Percentiles rank a stretch among this genome's conserved stretches.
These are phyloP conservation scores for Lytechinus pictus DNA, from an alignment of 35 echinoderm and acorn worm species.

Conservation along the genomic window DNA sequence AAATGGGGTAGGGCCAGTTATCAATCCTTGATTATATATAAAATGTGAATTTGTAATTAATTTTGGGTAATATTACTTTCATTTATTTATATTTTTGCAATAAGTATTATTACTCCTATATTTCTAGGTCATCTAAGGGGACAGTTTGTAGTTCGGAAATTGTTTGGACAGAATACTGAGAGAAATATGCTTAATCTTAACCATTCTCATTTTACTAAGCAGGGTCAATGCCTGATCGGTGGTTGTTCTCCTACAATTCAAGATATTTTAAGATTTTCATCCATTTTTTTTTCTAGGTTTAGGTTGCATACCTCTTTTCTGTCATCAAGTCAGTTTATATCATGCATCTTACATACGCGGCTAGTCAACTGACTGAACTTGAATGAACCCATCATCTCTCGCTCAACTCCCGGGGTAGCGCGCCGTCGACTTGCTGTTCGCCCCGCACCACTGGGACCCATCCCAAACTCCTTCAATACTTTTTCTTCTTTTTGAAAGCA, in stretches of 20 bases:
- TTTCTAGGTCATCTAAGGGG: not conserved
- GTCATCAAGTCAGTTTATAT: not conserved
- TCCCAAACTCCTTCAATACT: not conserved
- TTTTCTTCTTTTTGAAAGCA: slow-evolving; percentile 1
- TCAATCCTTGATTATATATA: no score
- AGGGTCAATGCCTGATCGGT: slow-evolving; percentile 45
- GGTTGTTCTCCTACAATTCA: not conserved
- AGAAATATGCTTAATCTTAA: not conserved
- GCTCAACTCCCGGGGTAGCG: slow-evolving; percentile 40
- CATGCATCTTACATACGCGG: not conserved
- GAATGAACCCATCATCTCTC: slow-evolving; percentile 32
- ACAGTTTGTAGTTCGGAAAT: not conserved
- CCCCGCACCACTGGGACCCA: slow-evolving; percentile 33
- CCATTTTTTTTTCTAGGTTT: slow-evolving; percentile 7
- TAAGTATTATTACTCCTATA: not conserved
- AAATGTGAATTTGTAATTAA: not conserved
- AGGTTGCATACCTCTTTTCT: slow-evolving; percentile 33
- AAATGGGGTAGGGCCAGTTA: no score
- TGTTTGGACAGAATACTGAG: not conserved
- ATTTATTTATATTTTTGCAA: not conserved
- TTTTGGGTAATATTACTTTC: not conserved
- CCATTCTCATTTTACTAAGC: not conserved
- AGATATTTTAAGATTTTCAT: slow-evolving; percentile 23
- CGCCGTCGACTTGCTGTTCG: slow-evolving; percentile 17
- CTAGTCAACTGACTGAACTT: slow-evolving; percentile 21